phyloP scores from a whole-genome alignment of 2,113 vertebrate species.

The Micronycteris hirsuta region DNA sequence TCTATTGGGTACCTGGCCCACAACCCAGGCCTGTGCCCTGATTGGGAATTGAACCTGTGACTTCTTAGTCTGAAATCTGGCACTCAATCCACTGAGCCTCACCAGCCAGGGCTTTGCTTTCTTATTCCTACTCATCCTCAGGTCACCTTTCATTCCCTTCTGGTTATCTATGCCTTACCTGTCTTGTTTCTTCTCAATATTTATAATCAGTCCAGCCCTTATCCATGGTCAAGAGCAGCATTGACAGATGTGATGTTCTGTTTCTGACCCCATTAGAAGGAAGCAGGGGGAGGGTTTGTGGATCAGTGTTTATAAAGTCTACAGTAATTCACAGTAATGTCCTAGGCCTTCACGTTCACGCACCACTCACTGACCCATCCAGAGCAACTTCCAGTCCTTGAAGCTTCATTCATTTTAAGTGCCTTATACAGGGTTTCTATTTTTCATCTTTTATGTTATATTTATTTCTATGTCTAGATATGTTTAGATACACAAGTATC shows the following conservation, averaged over 20 bases:
- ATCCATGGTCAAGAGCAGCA: not conserved
- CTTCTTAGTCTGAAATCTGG: no score
- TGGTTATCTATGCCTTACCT: not conserved
- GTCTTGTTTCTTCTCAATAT: not conserved
- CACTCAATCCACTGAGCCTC: no score
- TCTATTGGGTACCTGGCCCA: no score
- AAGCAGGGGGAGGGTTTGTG: not conserved
- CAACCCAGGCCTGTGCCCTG: no score
- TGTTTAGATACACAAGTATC: not conserved
- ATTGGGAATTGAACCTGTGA: no score
- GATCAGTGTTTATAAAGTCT: not conserved
- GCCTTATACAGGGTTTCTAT: not conserved
- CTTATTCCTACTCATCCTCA: no score
- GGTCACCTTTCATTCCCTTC: no score
- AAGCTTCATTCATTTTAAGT: not conserved
- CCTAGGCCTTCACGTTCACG: not conserved
- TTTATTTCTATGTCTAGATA: not conserved
- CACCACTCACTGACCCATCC: not conserved
- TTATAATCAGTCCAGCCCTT: not conserved
- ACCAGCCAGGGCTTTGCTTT: no score
- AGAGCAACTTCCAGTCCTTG: not conserved
- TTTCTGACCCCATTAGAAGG: not conserved
- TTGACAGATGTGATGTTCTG: not conserved
- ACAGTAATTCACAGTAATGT: not conserved
- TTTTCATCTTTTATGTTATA: not conserved